Conservation (phyloP, 2,797 vertebrate species). For the Tolypeutes matacus region DNA sequence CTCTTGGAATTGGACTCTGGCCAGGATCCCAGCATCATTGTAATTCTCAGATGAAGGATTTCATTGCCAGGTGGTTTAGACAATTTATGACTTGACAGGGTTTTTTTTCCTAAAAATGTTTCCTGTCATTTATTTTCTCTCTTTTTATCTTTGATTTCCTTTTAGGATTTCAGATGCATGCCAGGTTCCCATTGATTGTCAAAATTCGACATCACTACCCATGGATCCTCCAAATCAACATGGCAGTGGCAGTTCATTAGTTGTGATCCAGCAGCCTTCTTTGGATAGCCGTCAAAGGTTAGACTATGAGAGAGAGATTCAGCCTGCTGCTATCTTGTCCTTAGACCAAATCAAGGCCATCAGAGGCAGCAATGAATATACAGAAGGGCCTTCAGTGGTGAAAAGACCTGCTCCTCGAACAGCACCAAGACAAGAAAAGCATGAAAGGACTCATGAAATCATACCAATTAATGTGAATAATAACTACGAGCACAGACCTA, state of each 20-base stretch:
- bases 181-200: conserved; percentile 95
- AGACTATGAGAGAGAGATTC: conserved; percentile 94
- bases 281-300: conserved; percentile 92
- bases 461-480: conserved; percentile 97
- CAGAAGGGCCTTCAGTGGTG: conserved; percentile 94
- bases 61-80: conserved; percentile 82
- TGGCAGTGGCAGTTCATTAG: conserved; percentile 93
- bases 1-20: conserved; percentile 69
- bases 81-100: conserved; percentile 80
- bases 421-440: conserved; percentile 92
- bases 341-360: conserved; percentile 98
- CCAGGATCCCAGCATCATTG: conserved; percentile 79
- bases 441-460: conserved; percentile 96
- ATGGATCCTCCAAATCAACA: conserved; percentile 98
- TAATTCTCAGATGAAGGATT: conserved; percentile 81
- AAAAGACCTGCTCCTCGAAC: conserved; percentile 90
- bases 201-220: conserved; percentile 94
- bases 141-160: conserved; percentile 71
- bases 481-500: conserved; percentile 92
- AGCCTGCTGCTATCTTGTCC: conserved; percentile 94
- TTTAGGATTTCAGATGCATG: conserved; percentile 97
- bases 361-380: conserved; percentile 97
- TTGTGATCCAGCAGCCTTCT: conserved; percentile 94
- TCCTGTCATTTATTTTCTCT: background rate
- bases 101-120: background rate